These are phyloP conservation scores for Scaptodrosophila latifasciaeformis DNA, from an alignment of 2,888 invertebrate species.

Conservation along the genomic window DNA sequence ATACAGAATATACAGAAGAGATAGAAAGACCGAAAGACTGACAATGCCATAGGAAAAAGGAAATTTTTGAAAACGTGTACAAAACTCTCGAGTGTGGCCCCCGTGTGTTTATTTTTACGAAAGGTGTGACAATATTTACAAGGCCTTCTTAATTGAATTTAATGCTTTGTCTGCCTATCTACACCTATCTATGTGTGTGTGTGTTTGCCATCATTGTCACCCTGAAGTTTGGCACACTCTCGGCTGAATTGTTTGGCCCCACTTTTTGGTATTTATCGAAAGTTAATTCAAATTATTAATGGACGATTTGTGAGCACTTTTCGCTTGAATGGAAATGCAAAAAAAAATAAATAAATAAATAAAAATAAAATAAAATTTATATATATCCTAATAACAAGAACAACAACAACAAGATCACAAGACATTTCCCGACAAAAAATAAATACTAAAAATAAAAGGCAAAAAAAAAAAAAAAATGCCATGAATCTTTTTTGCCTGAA, in stretches of 20 bases:
- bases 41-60: conserved; percentile 2
- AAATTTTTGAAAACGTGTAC: conserved; percentile 8
- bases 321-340: conserved; percentile 15
- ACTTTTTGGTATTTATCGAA: conserved; percentile 17
- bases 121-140: conserved; percentile 56
- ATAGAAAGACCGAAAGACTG: conserved; percentile 2
- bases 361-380: not conserved
- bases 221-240: not conserved
- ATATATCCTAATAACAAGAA: no score
- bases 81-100: conserved; percentile 31
- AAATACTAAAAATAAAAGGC: no score
- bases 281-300: conserved; percentile 38
- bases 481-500: no score
- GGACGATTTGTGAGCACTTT: conserved; percentile 31
- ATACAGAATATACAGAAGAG: no score
- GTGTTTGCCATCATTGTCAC: not conserved
- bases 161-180: conserved; percentile 20
- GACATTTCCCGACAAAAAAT: no score
- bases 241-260: conserved; percentile 11
- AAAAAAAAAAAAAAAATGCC: no score
- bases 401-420: no score
- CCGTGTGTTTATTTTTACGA: conserved; percentile 44
- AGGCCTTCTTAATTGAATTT: conserved; percentile 51
- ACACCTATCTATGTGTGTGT: not conserved
- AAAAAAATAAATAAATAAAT: not conserved